phyloP scores from a whole-genome alignment of 2,113 vertebrate genomes.

The Reinhardtius hippoglossoides region DNA sequence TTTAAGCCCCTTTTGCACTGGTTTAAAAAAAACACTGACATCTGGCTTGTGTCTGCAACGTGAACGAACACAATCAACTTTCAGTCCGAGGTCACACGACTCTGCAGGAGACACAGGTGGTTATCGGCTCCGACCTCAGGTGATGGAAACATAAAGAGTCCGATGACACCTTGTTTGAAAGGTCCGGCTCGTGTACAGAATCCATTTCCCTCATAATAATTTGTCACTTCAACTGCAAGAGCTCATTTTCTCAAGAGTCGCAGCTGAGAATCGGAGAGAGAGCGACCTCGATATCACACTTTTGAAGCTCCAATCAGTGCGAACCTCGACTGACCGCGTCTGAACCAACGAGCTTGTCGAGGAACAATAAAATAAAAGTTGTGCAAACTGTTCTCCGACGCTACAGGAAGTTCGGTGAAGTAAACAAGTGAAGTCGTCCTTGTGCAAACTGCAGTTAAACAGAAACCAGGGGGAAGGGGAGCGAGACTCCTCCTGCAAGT shows the following conservation, averaged over 20 bases:
- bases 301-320: slow-evolving; percentile 27
- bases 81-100: no score
- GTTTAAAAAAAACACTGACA: no score
- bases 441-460: slow-evolving; percentile 8
- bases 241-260: neutral
- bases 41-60: no score
- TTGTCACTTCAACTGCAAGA: neutral
- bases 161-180: no score
- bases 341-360: slow-evolving; percentile 17
- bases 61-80: no score
- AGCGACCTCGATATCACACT: neutral
- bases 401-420: no score
- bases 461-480: slow-evolving; percentile 1
- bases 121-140: no score
- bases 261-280: neutral
- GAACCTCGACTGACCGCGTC: slow-evolving; percentile 35
- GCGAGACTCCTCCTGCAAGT: neutral
- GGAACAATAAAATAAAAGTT: slow-evolving; percentile 26
- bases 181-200: no score
- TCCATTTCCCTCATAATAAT: no score
- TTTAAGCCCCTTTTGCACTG: no score
- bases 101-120: no score
- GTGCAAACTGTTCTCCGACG: neutral
- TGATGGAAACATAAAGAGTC: no score
- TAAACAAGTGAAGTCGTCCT: neutral